Evolutionary conservation across 2,797 vertebrate species (phyloP).

Genomic region (Sciaenops ocellatus): DNA sequence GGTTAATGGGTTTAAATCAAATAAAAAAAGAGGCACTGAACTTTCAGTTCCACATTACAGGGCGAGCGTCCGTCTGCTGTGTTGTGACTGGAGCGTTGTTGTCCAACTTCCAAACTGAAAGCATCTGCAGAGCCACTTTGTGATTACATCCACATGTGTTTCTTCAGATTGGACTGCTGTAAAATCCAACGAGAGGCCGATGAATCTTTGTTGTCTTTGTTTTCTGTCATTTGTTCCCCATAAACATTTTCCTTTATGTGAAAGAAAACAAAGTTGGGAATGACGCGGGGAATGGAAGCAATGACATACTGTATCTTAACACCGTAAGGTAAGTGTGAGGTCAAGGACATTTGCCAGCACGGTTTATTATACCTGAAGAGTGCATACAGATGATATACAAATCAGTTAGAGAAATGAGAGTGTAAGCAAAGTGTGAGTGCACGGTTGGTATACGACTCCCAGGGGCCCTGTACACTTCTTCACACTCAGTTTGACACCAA

Average conservation of each 20-base stretch:
- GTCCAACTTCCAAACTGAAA: slow-evolving; percentile 41
- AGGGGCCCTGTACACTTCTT: slow-evolving; percentile 61
- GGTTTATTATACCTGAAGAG: slow-evolving; percentile 31
- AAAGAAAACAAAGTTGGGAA: slow-evolving; percentile 29
- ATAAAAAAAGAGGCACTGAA: neutral
- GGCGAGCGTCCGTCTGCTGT: slow-evolving; percentile 15
- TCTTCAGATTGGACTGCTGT: slow-evolving; percentile 34
- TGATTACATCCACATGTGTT: slow-evolving; percentile 63
- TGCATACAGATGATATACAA: slow-evolving; percentile 53
- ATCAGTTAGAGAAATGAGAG: slow-evolving; percentile 57
- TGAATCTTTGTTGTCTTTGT: slow-evolving; percentile 52
- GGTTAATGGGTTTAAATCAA: neutral
- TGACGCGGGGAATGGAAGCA: neutral
- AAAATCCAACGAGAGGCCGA: slow-evolving; percentile 35
- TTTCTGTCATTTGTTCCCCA: slow-evolving; percentile 44
- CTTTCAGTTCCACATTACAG: slow-evolving; percentile 5
- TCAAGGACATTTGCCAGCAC: slow-evolving; percentile 24
- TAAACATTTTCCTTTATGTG: slow-evolving; percentile 40
- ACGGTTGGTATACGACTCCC: slow-evolving; percentile 57
- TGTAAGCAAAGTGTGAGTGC: slow-evolving; percentile 55
- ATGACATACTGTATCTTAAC: neutral
- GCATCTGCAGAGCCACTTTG: slow-evolving; percentile 66
- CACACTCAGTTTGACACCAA: slow-evolving; percentile 79
- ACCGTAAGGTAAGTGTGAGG: slow-evolving; percentile 34
- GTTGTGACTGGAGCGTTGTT: neutral